Conservation (phyloP, 2,797 vertebrate species). For the Sebastes iracundus region DNA sequence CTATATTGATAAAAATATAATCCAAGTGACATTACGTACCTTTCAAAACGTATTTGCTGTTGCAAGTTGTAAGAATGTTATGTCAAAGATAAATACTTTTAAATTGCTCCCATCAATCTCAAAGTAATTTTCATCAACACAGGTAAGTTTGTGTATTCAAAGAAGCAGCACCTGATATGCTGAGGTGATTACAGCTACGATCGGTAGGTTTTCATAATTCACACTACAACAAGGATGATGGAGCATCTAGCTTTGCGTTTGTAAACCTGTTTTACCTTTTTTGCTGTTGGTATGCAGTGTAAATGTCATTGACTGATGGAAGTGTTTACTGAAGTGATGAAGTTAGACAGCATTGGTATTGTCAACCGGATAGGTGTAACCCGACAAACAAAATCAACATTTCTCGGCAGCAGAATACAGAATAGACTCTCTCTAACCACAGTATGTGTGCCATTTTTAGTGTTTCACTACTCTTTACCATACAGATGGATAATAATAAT, state of each 20-base stretch:
- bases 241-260: background rate
- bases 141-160: background rate
- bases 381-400: conserved; percentile 17
- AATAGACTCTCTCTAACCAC: background rate
- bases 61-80: background rate
- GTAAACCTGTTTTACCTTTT: conserved; percentile 11
- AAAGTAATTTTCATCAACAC: background rate
- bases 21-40: background rate
- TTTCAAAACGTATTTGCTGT: background rate
- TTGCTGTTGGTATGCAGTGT: conserved; percentile 1
- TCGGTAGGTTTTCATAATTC: background rate
- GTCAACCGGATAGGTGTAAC: conserved; percentile 7
- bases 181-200: background rate
- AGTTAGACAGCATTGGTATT: conserved; percentile 4
- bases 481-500: conserved; percentile 18
- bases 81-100: background rate
- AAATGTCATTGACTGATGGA: conserved; percentile 41
- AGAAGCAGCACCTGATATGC: background rate
- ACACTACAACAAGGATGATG: background rate
- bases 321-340: conserved; percentile 25
- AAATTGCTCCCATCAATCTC: background rate
- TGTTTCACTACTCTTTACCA: conserved; percentile 3
- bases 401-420: background rate
- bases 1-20: background rate
- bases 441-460: background rate